Evolutionary conservation across 92 coral and sea anemone species (phyloP), one percentile per base, ranked within the genome.

Genomic region (Epizoanthus rinbou): DNA sequence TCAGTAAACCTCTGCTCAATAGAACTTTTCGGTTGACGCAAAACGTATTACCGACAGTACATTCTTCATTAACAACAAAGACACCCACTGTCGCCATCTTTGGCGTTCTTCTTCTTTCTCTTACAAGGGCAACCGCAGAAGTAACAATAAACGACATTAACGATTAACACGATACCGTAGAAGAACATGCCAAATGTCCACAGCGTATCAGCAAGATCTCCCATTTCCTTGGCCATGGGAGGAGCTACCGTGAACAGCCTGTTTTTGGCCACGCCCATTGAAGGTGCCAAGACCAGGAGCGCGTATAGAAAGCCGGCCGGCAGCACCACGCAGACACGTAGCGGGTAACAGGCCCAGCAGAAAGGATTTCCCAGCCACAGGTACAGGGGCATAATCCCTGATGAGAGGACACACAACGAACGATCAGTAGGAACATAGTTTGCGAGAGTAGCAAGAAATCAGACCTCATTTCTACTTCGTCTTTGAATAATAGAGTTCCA

Each of bases 101-200:
- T 85, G 47, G 35, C 81, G 35, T 84, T 83, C 14, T 28, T 73
- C 63, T 89, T 89, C 57, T 89, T 89, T 80, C 84, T 85, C 71
- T 93, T 90, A 47, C 98, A 91, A 0, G 91, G 91, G 68, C 94
- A 91, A 75, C 98, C 94, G 63, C 98, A 93, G 69, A 88, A 85
- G 57, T 91, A 88, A 89, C 92, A 91, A 74, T 93, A 93, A 41
- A 91, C 78, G 6, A 88, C 69, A 24, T 78, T 65, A 15, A 96
- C 67, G 47, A 96, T 83, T 66, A 90, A 87, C n/a, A 93, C 84
- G 57, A 96, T 91, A 54, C 93, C 98, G 86, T 92, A 96, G 88
- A 96, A 96, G 85, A 96, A 91, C 89, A 96, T 47, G 17, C 99
- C 99, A 78, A 96, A 94, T 73, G 97, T 89, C 99, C 99, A 96